phyloP scores from a whole-genome alignment of 1,140 invertebrate genomes.

The Bilobella aurantiaca region DNA sequence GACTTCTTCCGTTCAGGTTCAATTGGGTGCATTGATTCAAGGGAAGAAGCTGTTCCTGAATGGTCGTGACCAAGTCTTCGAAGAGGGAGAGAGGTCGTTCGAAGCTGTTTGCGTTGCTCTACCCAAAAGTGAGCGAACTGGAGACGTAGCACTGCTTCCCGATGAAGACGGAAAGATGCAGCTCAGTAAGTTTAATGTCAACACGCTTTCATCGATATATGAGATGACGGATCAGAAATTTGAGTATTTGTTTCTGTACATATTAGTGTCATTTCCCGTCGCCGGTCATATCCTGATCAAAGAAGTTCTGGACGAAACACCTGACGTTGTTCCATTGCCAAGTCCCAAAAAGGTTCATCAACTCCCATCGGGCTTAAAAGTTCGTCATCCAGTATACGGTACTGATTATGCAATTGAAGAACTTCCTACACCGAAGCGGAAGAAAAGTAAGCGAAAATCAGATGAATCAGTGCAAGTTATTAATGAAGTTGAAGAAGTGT shows the following conservation, averaged over 20 bases:
- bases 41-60: slow-evolving; percentile 20
- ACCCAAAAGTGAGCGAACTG: neutral
- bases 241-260: neutral
- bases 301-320: slow-evolving; percentile 15
- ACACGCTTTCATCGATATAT: neutral
- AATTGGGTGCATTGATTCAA: slow-evolving; percentile 12
- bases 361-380: slow-evolving; percentile 23
- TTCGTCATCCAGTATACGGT: slow-evolving; percentile 29
- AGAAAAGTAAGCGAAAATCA: too few relatives aligned
- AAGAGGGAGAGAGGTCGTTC: neutral
- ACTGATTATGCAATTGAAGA: slow-evolving; percentile 10
- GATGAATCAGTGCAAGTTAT: too few relatives aligned
- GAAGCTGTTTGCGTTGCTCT: slow-evolving; percentile 1
- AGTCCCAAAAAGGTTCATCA: neutral
- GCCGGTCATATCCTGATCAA: slow-evolving; percentile 21
- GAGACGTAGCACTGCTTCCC: neutral
- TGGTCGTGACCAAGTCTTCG: neutral
- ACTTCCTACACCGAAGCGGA: neutral
- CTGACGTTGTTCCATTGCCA: neutral
- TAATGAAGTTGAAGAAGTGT: too few relatives aligned
- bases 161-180: slow-evolving; percentile 5
- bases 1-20: slow-evolving; percentile 15
- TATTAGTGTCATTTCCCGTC: slow-evolving; percentile 20
- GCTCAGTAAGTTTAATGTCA: slow-evolving; percentile 10
- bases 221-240: neutral